Conservation (phyloP, 2,113 vertebrate genomes). For the Neogobius melanostomus region DNA sequence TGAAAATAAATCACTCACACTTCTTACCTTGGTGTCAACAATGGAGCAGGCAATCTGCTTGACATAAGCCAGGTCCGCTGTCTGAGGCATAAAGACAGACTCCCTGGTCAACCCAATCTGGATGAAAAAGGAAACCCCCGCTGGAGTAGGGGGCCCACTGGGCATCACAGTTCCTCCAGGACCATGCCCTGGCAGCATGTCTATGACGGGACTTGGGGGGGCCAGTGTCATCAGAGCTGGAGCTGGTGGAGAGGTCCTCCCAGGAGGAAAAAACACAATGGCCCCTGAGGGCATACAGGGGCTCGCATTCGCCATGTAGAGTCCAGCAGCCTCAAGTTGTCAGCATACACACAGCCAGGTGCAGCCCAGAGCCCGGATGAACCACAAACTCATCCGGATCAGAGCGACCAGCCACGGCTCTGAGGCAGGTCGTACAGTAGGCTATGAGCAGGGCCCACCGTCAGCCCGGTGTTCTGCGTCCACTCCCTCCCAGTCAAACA, state of each 20-base stretch:
- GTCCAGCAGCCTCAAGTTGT: constrained; percentile 33
- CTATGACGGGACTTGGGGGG: constrained; percentile 51
- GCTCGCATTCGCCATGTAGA: constrained; percentile 76
- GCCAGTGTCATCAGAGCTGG: constrained; percentile 62
- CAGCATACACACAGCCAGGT: constrained; percentile 41
- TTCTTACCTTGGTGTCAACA: constrained; percentile 87
- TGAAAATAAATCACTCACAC: constrained; percentile 19
- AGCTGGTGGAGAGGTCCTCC: constrained; percentile 53
- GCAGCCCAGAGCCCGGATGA: constrained; percentile 22
- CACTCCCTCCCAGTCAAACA: constrained; percentile 34
- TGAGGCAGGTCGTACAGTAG: constrained; percentile 18
- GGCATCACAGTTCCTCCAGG: constrained; percentile 42
- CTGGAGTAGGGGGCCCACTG: constrained; percentile 46
- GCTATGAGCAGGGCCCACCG: constrained; percentile 21
- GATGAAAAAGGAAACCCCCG: constrained; percentile 87
- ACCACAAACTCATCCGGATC: constrained; percentile 49
- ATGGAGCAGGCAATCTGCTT: constrained; percentile 91
- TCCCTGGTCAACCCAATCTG: constrained; percentile 89
- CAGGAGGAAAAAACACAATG: constrained; percentile 68
- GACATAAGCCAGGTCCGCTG: constrained; percentile 84
- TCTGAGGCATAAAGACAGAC: constrained; percentile 82
- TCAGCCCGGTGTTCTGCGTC: constrained; percentile 36
- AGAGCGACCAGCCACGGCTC: constrained; percentile 14
- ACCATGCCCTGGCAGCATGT: constrained; percentile 54
- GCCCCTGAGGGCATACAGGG: constrained; percentile 70